Evolutionary conservation across 2,797 vertebrate genomes (phyloP), one percentile per base, ranked within the genome.

Genomic region (Philypnodon macrostomus): DNA sequence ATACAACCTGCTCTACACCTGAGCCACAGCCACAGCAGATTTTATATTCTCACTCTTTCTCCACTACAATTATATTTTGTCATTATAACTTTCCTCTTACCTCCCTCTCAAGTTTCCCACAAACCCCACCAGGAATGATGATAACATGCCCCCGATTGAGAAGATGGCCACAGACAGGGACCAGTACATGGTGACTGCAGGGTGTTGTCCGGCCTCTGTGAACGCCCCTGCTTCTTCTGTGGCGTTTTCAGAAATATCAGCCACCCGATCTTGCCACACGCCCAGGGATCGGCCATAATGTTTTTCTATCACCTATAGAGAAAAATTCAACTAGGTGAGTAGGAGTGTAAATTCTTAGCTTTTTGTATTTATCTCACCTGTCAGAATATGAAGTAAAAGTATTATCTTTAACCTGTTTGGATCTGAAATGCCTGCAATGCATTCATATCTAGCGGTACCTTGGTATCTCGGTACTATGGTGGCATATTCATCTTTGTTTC

Each of bases 51-150:
- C n/a, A n/a, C n/a, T n/a, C n/a, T n/a, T n/a, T n/a, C n/a, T n/a
- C n/a, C n/a, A n/a, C n/a, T 27, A 4, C 26, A 5, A 27, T 27
- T 1, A 4, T 4, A 39, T 18, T 39, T 10, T 40, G n/a, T 4
- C 21, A 9, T 26, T n/a, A n/a, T n/a, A n/a, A n/a, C n/a, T n/a
- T n/a, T n/a, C n/a, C n/a, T n/a, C 79, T 79, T 52, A 96, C 96
- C 97, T 96, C 53, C 95, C 93, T 54, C 84, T 89, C 48, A 79
- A 72, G 83, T 99, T 91, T 1, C 92, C 93, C 14, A 96, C 84
- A 84, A 88, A 93, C 35, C 95, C 95, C 67, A 97, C 95, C 14
- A 97, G 84, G 84, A 98, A 98, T 15, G 97, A 99, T 1, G 96
- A 95, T 11, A 96, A 4, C 90, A 99, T 87, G 16, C 95, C 97